Base-by-base conservation (phyloP, 2,888 invertebrate genomes). In the Drosophila histrio region DNA sequence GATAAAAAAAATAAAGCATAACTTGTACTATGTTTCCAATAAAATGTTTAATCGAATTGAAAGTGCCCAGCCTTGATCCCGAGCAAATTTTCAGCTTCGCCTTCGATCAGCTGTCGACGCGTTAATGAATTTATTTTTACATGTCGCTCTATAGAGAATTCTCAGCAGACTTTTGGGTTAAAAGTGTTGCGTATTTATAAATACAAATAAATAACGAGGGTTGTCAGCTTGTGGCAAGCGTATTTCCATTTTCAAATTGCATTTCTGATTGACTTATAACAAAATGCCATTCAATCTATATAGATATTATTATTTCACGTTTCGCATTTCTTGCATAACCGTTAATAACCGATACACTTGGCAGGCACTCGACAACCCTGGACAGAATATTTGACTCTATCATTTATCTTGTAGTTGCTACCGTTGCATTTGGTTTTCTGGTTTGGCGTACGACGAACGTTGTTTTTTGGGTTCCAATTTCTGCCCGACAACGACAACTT, bases 81-180 rank as follows among this genome's bases (percentile, higher is more conserved):
- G 53, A 63, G 26, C 64, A 21, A 67, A 44, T 38, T 22, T 32
- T 32, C 60, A 56, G 49, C 38, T 57, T 58, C 54, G 54, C 70
- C 62, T 62, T 54, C 54, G 53, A 41, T 58, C 72, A 72, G 72
- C 73, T 73, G 77, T 46, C 49, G 62, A 39, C 63, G 59, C 75
- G 89, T 79, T 87, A 85, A 86, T 87, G 88, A 86, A 86, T 79
- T 72, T 87, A 86, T 87, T 87, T 86, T 54, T 87, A 82, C 47
- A 63, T 53, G 46, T 28, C 34, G 46, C 46, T 59, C 46, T 50
- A 30, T 38, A 28, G 61, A 62, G 49, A 59, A 36, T 60, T 61
- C 44, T 58, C 46, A 24, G 24, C 28, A 28, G 30, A 30, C 38
- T 19, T 19, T 34, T 69, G 67, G 36, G 19, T 46, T 53, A 57